Percentiles rank a stretch among this genome's conserved stretches.
phyloP scores from a whole-genome alignment of 2,797 vertebrate genomes.

The Acrossocheilus wenchowensis region DNA sequence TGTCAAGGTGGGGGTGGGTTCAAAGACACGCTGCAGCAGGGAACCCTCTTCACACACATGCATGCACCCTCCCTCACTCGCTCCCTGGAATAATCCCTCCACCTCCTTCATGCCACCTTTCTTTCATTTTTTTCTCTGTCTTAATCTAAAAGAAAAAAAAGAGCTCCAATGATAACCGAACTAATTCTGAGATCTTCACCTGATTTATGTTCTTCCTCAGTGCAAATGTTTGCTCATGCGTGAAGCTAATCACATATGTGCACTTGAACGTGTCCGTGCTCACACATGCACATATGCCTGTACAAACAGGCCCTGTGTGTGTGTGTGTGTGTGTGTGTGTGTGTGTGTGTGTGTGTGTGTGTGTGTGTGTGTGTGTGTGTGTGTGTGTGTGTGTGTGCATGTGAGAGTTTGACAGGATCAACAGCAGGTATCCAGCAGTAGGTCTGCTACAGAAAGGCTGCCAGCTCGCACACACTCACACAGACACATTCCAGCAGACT shows the following conservation, averaged over 20 bases:
- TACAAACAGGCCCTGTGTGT: constrained; percentile 24
- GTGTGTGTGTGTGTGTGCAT: constrained; percentile 43
- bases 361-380: constrained; percentile 46
- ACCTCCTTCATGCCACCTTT: constrained; percentile 42
- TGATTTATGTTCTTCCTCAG: constrained; percentile 55
- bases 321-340: constrained; percentile 48
- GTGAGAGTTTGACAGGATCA: constrained; percentile 43
- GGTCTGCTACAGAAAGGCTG: constrained; percentile 53
- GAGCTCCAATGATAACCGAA: constrained; percentile 42
- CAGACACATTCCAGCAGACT: constrained; percentile 56
- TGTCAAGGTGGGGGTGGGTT: constrained; percentile 77
- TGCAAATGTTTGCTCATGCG: constrained; percentile 53
- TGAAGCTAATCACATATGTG: constrained; percentile 54
- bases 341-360: constrained; percentile 39
- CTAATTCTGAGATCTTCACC: constrained; percentile 60
- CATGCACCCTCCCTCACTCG: constrained; percentile 52
- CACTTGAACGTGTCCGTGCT: constrained; percentile 49
- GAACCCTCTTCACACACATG: constrained; percentile 47
- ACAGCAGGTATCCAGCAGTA: constrained; percentile 60
- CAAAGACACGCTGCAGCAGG: constrained; percentile 61
- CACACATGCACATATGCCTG: constrained; percentile 43
- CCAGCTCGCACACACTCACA: constrained; percentile 47
- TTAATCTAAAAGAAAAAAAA: constrained; percentile 4
- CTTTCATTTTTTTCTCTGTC: constrained; percentile 38
- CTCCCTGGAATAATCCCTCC: constrained; percentile 60